Conservation (phyloP, 1,140 invertebrate species). For the Listronotus bonariensis region DNA sequence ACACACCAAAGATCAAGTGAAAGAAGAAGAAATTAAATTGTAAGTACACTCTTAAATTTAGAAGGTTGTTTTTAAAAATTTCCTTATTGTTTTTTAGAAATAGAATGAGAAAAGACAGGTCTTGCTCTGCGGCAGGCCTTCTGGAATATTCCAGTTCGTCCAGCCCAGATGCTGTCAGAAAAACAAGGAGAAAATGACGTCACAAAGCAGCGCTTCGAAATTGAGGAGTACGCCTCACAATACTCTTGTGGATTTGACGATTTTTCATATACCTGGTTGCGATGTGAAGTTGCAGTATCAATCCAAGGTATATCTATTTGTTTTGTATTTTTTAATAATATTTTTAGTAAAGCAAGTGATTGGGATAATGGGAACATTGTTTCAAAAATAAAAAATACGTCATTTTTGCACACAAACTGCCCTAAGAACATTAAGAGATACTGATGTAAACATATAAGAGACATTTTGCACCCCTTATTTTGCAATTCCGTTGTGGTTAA, state of each 20-base stretch:
- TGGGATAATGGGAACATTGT: too few relatives aligned
- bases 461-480: too few relatives aligned
- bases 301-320: constrained; percentile 68
- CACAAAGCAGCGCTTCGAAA: constrained; percentile 58
- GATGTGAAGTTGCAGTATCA: constrained; percentile 94
- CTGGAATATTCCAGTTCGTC: constrained; percentile 62
- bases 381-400: too few relatives aligned
- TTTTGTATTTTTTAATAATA: too few relatives aligned
- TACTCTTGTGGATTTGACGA: constrained; percentile 78
- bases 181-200: constrained; percentile 58
- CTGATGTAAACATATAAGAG: too few relatives aligned
- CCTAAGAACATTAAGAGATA: too few relatives aligned
- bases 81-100: constrained; percentile 32
- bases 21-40: constrained; percentile 73
- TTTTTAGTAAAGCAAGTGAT: too few relatives aligned
- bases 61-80: not conserved
- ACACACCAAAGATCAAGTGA: constrained; percentile 83
- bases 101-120: constrained; percentile 71
- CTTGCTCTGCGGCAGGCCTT: constrained; percentile 72
- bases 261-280: constrained; percentile 93
- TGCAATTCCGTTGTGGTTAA: too few relatives aligned
- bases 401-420: too few relatives aligned
- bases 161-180: constrained; percentile 59
- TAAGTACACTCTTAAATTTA: constrained; percentile 42
- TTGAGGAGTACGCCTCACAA: constrained; percentile 59